These are phyloP conservation scores for Zoanthus gigantus DNA, from an alignment of 92 coral and sea anemone genomes.

Conservation along the genomic window DNA sequence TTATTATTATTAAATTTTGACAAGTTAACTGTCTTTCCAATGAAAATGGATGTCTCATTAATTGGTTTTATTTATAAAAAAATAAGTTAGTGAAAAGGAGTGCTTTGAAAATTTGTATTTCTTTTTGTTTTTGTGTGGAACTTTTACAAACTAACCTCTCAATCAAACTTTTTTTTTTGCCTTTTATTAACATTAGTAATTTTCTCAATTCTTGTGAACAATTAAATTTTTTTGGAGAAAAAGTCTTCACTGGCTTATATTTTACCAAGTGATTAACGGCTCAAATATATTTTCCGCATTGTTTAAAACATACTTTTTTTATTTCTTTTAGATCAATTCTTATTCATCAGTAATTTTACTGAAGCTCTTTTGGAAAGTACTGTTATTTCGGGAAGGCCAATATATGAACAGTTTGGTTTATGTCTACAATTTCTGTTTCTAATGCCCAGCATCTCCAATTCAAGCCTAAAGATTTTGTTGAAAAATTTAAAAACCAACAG, in stretches of 20 bases:
- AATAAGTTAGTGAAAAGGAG: too few species aligned
- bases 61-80: too few species aligned
- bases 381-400: neutral
- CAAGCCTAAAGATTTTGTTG: conserved; percentile 17
- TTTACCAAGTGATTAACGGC: neutral
- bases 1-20: too few species aligned
- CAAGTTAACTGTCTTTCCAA: too few species aligned
- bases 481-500: neutral
- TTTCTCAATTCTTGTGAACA: too few species aligned
- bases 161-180: too few species aligned
- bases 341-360: neutral
- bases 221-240: too few species aligned
- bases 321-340: neutral
- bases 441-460: conserved; percentile 13
- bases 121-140: too few species aligned
- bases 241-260: neutral
- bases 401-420: conserved; percentile 24
- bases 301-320: neutral
- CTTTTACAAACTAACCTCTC: too few species aligned
- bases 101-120: too few species aligned
- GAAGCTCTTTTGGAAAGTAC: conserved; percentile 28
- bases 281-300: neutral
- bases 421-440: conserved; percentile 13
- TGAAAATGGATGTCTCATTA: too few species aligned
- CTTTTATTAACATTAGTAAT: too few species aligned